phyloP scores from a whole-genome alignment of 2,113 vertebrate species.

The Petaurus breviceps region DNA sequence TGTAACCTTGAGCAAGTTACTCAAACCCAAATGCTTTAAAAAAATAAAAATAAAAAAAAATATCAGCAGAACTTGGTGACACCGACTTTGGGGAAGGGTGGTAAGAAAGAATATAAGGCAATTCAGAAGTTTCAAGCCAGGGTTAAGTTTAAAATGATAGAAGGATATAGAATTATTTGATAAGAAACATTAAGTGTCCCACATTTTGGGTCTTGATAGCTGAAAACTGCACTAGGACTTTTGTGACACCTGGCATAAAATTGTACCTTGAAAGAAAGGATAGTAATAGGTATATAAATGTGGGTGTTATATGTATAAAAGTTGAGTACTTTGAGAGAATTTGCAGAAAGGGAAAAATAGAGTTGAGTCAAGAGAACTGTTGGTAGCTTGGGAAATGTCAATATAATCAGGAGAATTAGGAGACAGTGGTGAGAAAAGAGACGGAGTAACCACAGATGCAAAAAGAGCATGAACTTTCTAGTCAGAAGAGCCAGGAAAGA shows the following conservation, averaged over 20 bases:
- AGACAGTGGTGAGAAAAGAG: background rate
- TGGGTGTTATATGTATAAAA: background rate
- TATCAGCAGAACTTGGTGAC: background rate
- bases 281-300: background rate
- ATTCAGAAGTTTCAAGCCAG: background rate
- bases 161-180: background rate
- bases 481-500: conserved; percentile 19
- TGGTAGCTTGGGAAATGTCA: background rate
- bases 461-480: background rate
- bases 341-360: background rate
- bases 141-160: background rate
- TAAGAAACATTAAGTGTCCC: background rate
- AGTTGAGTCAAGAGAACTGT: background rate
- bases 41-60: no score
- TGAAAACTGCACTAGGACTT: background rate
- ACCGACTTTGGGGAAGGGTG: background rate
- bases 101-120: background rate
- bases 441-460: background rate
- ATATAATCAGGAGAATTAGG: background rate
- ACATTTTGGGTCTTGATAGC: background rate
- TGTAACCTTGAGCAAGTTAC: no score
- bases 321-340: background rate
- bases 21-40: no score
- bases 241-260: background rate
- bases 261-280: background rate